These are phyloP conservation scores for Psammodynastes pulverulentus DNA, from an alignment of 2,113 vertebrate species.

Conservation along the genomic window DNA sequence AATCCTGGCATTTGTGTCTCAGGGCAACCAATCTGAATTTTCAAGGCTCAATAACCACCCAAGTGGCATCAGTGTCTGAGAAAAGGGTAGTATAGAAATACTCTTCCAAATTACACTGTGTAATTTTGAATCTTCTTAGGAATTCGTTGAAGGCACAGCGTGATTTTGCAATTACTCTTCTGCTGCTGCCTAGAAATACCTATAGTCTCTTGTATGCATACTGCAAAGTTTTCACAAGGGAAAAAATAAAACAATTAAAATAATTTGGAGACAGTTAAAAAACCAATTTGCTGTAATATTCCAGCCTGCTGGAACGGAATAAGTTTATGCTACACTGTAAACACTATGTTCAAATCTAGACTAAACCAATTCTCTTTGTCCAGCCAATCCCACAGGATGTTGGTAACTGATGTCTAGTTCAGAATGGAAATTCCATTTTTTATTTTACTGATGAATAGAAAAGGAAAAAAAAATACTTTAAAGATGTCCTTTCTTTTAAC, in stretches of 20 bases:
- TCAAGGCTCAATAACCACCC: not conserved
- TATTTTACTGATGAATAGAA: conserved; percentile 23
- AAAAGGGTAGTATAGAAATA: not conserved
- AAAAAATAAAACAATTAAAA: conserved; percentile 17
- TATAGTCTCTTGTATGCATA: not conserved
- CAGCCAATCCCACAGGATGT: conserved; percentile 62
- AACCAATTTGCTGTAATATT: conserved; percentile 35
- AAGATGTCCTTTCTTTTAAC: conserved; percentile 19
- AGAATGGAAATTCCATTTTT: conserved; percentile 52
- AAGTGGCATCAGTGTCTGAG: not conserved
- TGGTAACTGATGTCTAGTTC: conserved; percentile 45
- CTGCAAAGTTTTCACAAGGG: not conserved
- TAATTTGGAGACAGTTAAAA: conserved; percentile 1
- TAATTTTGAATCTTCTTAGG: not conserved
- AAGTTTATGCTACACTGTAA: conserved; percentile 55
- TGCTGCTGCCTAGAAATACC: not conserved
- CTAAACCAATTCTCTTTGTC: conserved; percentile 52
- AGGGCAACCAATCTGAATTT: not conserved
- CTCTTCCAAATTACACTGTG: not conserved
- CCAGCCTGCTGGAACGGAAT: conserved; percentile 44
- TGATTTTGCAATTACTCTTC: not conserved
- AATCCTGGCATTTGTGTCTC: not conserved
- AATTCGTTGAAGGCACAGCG: not conserved
- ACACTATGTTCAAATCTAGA: conserved; percentile 65
- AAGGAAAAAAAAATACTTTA: conserved; percentile 32